Percentiles rank a stretch among this genome's conserved stretches.
phyloP scores from a whole-genome alignment of 2,797 vertebrate genomes.

The Eulemur mongoz region DNA sequence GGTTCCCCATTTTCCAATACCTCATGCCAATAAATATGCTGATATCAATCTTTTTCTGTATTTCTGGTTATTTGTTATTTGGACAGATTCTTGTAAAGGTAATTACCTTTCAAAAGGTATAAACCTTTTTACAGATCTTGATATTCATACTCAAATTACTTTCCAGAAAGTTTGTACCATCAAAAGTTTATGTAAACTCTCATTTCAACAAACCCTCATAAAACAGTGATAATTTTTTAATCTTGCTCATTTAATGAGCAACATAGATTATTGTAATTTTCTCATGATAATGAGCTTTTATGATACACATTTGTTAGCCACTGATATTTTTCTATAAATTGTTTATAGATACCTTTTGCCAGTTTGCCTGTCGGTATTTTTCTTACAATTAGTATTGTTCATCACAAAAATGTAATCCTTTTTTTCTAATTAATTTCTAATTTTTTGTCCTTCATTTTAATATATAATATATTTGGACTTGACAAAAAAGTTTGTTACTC shows the following conservation, averaged over 20 bases:
- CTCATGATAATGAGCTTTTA: neutral
- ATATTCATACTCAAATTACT: neutral
- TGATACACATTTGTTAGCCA: neutral
- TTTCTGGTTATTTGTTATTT: constrained; percentile 32
- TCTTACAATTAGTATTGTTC: neutral
- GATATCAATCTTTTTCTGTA: neutral
- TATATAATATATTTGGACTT: neutral
- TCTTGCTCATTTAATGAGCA: neutral
- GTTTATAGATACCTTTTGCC: neutral
- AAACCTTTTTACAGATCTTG: neutral
- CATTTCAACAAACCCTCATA: neutral
- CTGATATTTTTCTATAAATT: neutral
- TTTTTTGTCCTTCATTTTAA: neutral
- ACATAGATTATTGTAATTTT: neutral
- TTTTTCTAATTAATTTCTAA: neutral
- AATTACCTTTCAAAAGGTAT: neutral
- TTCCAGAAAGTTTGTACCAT: neutral
- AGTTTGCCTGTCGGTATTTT: neutral
- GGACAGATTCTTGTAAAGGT: neutral
- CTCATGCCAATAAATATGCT: neutral
- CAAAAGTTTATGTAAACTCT: neutral
- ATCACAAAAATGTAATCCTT: neutral
- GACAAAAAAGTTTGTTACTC: neutral
- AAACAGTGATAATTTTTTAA: neutral
- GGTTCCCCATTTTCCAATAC: neutral